Conservation (phyloP, 2,113 vertebrate species). For the Neomonachus schauinslandi region DNA sequence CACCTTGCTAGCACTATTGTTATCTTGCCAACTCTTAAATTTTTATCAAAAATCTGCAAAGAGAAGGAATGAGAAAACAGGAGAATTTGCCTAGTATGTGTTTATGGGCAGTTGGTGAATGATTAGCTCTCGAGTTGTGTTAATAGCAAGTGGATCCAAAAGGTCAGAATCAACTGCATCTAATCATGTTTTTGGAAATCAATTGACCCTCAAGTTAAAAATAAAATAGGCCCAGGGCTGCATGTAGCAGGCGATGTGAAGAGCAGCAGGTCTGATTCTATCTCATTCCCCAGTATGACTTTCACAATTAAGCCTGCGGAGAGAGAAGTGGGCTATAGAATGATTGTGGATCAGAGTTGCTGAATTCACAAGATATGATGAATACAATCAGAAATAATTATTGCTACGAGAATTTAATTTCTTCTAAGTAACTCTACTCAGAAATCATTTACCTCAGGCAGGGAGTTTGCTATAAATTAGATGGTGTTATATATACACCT, state of each 20-base stretch:
- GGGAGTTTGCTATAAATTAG: neutral
- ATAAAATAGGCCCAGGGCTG: neutral
- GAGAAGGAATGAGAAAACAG: neutral
- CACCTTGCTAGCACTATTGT: neutral
- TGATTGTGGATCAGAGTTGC: neutral
- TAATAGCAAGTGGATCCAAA: neutral
- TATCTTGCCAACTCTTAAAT: neutral
- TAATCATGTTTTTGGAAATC: neutral
- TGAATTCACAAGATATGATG: neutral
- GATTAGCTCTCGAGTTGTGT: constrained; percentile 38
- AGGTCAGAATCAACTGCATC: constrained; percentile 26
- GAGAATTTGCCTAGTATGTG: constrained; percentile 3
- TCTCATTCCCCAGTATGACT: neutral
- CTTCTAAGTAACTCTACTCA: neutral
- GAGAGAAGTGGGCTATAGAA: neutral
- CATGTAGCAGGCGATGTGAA: neutral
- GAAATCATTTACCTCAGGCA: neutral
- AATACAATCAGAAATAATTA: neutral
- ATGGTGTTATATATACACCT: neutral
- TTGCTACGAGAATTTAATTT: constrained; percentile 6
- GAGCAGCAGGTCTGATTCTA: neutral
- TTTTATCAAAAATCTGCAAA: constrained; percentile 46
- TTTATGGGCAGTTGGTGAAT: constrained; percentile 16
- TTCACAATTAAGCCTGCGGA: neutral
- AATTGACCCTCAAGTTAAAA: neutral